Evolutionary conservation across 2,888 invertebrate genomes (phyloP).

Genomic region (Rhagonycha fulva): DNA sequence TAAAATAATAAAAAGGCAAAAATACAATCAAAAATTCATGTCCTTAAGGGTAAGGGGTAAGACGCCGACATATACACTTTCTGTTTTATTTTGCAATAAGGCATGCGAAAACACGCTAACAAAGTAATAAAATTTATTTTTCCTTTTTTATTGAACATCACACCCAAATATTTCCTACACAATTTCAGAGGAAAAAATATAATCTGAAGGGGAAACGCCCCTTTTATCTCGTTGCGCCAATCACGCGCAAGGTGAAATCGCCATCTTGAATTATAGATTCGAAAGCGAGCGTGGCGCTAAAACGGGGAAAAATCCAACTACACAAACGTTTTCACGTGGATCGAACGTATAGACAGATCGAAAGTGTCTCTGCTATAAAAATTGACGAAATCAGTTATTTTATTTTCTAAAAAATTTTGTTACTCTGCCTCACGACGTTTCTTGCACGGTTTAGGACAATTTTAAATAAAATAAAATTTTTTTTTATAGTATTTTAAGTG

Average conservation of each 20-base stretch:
- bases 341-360: conserved; percentile 46
- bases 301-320: conserved; percentile 46
- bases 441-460: neutral
- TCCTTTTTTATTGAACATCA: conserved; percentile 36
- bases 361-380: conserved; percentile 46
- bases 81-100: conserved; percentile 46
- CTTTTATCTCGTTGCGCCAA: conserved; percentile 40
- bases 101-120: conserved; percentile 19
- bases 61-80: conserved; percentile 50
- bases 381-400: conserved; percentile 45
- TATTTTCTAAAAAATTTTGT: conserved; percentile 5
- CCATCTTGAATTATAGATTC: conserved; percentile 47
- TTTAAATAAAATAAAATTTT: neutral
- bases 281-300: conserved; percentile 44
- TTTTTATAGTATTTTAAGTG: neutral
- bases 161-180: neutral
- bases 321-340: conserved; percentile 44
- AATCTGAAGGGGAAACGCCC: conserved; percentile 37
- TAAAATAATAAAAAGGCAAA: neutral
- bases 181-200: conserved; percentile 35
- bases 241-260: conserved; percentile 38
- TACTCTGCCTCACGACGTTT: neutral
- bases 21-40: conserved; percentile 23
- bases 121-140: conserved; percentile 20
- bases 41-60: conserved; percentile 33